These are phyloP conservation scores for Morinoia aosen DNA, from an alignment of 2,888 invertebrate genomes.

Conservation along the genomic window DNA sequence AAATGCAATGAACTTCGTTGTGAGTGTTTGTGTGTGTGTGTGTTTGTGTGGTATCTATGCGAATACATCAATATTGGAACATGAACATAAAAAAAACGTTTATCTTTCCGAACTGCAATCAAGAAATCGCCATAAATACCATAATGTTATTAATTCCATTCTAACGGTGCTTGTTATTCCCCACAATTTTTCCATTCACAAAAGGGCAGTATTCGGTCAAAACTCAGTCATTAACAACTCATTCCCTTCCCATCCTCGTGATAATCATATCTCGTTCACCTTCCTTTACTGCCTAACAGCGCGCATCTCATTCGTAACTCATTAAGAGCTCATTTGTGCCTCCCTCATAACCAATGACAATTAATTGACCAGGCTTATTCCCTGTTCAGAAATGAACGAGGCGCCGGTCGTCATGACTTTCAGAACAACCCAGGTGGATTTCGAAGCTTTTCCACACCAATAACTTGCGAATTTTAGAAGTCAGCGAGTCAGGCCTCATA, in stretches of 20 bases:
- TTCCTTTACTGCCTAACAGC: slow-evolving; percentile 10
- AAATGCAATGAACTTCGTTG: neutral
- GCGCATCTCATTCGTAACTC: slow-evolving; percentile 10
- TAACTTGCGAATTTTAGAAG: slow-evolving; percentile 1
- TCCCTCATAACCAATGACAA: neutral
- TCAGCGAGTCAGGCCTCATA: neutral
- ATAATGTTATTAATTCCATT: neutral
- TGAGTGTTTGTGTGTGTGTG: neutral
- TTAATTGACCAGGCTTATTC: neutral
- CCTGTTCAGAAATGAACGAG: neutral
- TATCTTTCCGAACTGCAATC: neutral
- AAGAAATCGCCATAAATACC: neutral
- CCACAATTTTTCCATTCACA: neutral
- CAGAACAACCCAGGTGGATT: neutral
- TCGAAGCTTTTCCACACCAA: neutral
- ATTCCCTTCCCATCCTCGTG: neutral
- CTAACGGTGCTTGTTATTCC: neutral
- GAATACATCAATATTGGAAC: neutral
- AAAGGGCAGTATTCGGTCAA: neutral
- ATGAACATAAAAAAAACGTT: neutral
- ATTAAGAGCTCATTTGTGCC: slow-evolving; percentile 10
- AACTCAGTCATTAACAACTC: neutral
- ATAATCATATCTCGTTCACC: neutral
- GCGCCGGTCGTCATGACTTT: neutral
- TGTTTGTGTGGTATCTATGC: neutral